Evolutionary conservation across 2,113 vertebrate genomes (phyloP).

Genomic region (Phoxinus phoxinus): DNA sequence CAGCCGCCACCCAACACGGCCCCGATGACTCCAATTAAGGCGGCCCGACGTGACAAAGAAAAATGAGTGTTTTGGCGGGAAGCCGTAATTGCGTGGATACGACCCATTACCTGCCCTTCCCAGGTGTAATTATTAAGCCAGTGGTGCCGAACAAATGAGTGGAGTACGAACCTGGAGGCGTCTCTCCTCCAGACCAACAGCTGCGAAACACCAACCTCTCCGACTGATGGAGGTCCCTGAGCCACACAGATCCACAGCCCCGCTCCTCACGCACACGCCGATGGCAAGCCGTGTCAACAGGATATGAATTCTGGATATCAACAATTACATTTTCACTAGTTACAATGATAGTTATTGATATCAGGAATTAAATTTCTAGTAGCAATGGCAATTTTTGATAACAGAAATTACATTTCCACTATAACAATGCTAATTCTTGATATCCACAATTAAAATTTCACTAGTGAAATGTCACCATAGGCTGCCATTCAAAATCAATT

Average conservation of each 20-base stretch:
- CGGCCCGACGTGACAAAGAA: slow-evolving; percentile 66
- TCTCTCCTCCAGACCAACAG: slow-evolving; percentile 37
- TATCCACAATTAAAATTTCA: too few species aligned
- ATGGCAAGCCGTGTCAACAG: too few species aligned
- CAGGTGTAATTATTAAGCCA: slow-evolving; percentile 76
- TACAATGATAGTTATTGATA: too few species aligned
- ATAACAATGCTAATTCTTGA: too few species aligned
- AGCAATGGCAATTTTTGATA: too few species aligned
- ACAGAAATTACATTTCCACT: too few species aligned
- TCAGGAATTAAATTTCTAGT: too few species aligned
- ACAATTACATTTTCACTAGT: too few species aligned
- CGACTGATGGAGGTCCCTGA: slow-evolving; percentile 4
- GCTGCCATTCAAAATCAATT: too few species aligned
- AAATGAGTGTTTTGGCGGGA: slow-evolving; percentile 67
- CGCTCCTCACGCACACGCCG: too few species aligned
- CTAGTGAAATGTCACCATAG: too few species aligned
- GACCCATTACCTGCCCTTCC: slow-evolving; percentile 74
- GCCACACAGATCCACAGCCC: not conserved
- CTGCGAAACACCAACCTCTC: slow-evolving; percentile 29
- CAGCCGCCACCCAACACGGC: slow-evolving; percentile 53
- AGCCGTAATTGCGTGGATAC: slow-evolving; percentile 69
- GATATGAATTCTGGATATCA: too few species aligned
- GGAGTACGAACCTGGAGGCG: slow-evolving; percentile 67
- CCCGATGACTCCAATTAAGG: slow-evolving; percentile 60
- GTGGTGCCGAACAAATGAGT: slow-evolving; percentile 76